phyloP scores from a whole-genome alignment of 2,797 vertebrate genomes.

The Manis pentadactyla region DNA sequence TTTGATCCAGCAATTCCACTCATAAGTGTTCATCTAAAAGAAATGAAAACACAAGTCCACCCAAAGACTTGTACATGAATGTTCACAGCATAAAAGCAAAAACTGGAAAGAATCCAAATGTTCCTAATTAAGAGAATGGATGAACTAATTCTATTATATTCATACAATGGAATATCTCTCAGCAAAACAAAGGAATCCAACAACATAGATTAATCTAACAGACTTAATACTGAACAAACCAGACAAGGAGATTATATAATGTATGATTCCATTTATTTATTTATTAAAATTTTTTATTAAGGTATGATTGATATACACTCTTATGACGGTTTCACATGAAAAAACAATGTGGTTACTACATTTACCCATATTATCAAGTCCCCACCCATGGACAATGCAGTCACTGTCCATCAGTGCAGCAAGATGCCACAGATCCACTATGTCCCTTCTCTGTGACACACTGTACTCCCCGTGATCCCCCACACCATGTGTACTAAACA shows the following conservation, averaged over 20 bases:
- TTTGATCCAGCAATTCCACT: background rate
- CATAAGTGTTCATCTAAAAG: background rate
- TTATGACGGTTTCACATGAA: too few species aligned
- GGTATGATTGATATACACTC: too few species aligned
- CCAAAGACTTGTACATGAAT: background rate
- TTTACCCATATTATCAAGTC: too few species aligned
- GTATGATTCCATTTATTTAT: background rate
- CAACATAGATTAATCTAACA: background rate
- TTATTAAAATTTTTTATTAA: too few species aligned
- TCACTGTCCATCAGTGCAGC: too few species aligned
- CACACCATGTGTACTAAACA: too few species aligned
- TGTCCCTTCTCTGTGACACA: too few species aligned
- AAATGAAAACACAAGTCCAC: conserved; percentile 3
- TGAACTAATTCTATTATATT: background rate
- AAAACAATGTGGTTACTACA: too few species aligned
- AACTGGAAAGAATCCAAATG: background rate
- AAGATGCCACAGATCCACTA: too few species aligned
- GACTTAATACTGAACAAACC: background rate
- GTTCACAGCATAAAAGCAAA: conserved; percentile 4
- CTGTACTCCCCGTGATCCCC: too few species aligned
- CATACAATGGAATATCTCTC: background rate
- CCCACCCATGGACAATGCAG: too few species aligned
- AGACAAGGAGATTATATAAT: background rate
- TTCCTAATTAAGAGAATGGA: background rate
- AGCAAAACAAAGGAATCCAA: background rate